Conservation (phyloP, 2,797 vertebrate genomes). For the Hydrolagus colliei region DNA sequence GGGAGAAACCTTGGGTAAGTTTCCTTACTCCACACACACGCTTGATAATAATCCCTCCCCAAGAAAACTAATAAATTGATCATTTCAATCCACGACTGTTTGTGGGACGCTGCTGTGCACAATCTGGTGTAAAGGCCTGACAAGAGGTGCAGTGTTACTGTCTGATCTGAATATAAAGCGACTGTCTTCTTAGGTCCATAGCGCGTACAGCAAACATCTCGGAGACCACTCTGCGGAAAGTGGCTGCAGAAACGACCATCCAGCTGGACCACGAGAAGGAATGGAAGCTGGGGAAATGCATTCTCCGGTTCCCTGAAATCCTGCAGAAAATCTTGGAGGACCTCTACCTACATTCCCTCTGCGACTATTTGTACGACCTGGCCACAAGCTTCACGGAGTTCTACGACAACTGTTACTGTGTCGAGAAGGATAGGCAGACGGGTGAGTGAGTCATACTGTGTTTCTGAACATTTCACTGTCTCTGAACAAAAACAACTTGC, state of each 20-base stretch:
- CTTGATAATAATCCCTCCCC: no score
- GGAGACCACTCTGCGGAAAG: conserved; percentile 66
- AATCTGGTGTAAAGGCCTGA: no score
- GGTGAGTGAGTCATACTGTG: conserved; percentile 54
- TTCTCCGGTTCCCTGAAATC: conserved; percentile 88
- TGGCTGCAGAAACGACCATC: conserved; percentile 69
- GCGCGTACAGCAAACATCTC: conserved; percentile 78
- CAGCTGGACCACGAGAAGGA: conserved; percentile 87
- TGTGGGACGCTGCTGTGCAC: no score
- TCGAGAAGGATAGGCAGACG: conserved; percentile 89
- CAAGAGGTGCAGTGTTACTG: no score
- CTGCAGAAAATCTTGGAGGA: conserved; percentile 88
- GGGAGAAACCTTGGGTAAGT: no score
- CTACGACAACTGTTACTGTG: conserved; percentile 94
- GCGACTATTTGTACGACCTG: conserved; percentile 92
- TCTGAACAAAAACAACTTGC: neutral
- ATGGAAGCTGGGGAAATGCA: conserved; percentile 88
- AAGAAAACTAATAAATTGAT: no score
- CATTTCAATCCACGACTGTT: no score
- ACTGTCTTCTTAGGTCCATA: conserved; percentile 68
- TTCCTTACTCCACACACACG: no score
- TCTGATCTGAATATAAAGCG: neutral
- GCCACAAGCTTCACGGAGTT: conserved; percentile 97
- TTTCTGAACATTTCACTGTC: neutral
- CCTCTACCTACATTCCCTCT: conserved; percentile 81